These are phyloP conservation scores for Sinocyclocheilus rhinocerous DNA, from an alignment of 2,113 vertebrate species.

Conservation along the genomic window DNA sequence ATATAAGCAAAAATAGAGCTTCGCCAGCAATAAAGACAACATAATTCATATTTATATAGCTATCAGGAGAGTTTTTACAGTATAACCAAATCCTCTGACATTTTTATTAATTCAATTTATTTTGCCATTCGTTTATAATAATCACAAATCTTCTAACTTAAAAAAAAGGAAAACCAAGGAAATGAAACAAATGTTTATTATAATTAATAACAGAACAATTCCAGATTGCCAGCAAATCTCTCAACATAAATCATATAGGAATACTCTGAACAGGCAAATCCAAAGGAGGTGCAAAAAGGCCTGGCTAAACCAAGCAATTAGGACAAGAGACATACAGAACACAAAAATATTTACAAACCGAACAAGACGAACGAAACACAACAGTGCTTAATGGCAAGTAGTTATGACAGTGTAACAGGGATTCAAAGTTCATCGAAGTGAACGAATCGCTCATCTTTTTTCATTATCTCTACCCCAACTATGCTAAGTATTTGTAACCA, in stretches of 20 bases:
- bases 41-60: not conserved
- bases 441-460: slow-evolving; percentile 17
- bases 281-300: slow-evolving; percentile 68
- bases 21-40: not conserved
- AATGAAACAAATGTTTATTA: slow-evolving; percentile 69
- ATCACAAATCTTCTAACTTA: slow-evolving; percentile 65
- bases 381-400: slow-evolving; percentile 76
- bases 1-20: not conserved
- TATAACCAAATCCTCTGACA: not conserved
- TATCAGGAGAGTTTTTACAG: not conserved
- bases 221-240: slow-evolving; percentile 82
- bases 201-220: slow-evolving; percentile 80
- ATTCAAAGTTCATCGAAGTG: slow-evolving; percentile 63
- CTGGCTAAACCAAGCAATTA: slow-evolving; percentile 67
- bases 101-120: not conserved
- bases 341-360: slow-evolving; percentile 80
- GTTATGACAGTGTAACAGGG: slow-evolving; percentile 68
- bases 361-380: slow-evolving; percentile 60
- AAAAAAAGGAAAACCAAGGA: slow-evolving; percentile 75
- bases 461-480: slow-evolving; percentile 36
- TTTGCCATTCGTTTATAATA: slow-evolving; percentile 38
- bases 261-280: slow-evolving; percentile 74
- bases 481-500: slow-evolving; percentile 34
- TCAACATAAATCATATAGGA: slow-evolving; percentile 67
- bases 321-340: slow-evolving; percentile 70